Conservation (phyloP, 2,113 vertebrate genomes). For the Dissostichus mawsoni region DNA sequence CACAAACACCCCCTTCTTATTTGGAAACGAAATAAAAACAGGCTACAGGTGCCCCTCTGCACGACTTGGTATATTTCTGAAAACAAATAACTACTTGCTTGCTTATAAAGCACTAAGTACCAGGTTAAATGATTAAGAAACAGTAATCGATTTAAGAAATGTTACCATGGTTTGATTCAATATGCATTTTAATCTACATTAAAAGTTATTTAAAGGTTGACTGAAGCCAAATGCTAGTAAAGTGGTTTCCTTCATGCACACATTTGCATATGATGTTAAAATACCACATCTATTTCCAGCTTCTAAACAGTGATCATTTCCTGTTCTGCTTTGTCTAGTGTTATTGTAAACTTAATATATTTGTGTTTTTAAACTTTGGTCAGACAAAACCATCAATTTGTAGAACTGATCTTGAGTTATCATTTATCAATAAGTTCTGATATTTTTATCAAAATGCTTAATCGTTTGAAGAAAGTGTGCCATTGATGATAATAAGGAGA, state of each 20-base stretch:
- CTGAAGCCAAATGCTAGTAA: too few relatives aligned
- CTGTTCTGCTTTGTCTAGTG: background rate
- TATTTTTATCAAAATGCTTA: background rate
- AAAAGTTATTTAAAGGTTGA: too few relatives aligned
- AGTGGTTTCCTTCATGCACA: too few relatives aligned
- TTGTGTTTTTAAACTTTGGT: background rate
- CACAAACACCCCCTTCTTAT: conserved; percentile 37
- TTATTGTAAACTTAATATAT: background rate
- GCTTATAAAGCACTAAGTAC: background rate
- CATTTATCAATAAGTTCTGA: background rate
- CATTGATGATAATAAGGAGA: background rate
- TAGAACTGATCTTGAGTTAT: too few relatives aligned
- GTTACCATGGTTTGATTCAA: too few relatives aligned
- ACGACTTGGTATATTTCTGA: background rate
- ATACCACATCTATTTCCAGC: too few relatives aligned
- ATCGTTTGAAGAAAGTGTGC: background rate
- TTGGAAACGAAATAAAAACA: conserved; percentile 29
- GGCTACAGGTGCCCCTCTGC: conserved; percentile 40
- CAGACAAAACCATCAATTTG: too few relatives aligned
- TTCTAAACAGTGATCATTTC: background rate
- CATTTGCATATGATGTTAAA: too few relatives aligned
- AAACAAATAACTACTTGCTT: background rate
- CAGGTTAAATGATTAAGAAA: background rate
- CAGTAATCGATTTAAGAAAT: background rate
- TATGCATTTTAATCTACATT: too few relatives aligned